Evolutionary conservation across 1,140 invertebrate genomes (phyloP), one percentile per base, ranked within the genome.

Genomic region (Lutraria rhynchaena): DNA sequence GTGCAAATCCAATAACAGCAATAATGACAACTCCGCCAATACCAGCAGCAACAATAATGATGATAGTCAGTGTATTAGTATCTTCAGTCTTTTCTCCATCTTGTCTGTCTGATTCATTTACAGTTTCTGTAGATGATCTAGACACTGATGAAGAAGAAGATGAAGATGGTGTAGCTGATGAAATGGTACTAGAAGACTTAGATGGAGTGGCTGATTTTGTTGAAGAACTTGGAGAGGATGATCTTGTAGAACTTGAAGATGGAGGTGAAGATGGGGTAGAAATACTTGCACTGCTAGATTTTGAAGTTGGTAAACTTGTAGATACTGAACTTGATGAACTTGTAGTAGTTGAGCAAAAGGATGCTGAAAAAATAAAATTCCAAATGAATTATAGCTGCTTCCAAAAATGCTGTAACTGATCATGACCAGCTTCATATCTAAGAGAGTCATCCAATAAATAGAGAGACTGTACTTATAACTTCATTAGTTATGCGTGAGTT

Each of bases 171-270:
- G 1, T 17, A 0, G 60, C 24, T 44, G 29, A 19, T 37, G 37
- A 13, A 9, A 19, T 44, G 24, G 41, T 49, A 27, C 1, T 22
- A 24, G 46, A 53, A 15, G 46, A 1, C 5, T 29, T 33, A 13
- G 67, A 35, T 27, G 31, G 33, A 44, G 13, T 49, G 1, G 37
- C 7, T n/a, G 33, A 41, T 46, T 35, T 2, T 22, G 24, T n/a
- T 5, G 63, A 22, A 5, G 35, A 22, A 49, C 4, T 24, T 1
- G 37, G 24, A 29, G 7, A 29, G 5, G 63, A 51, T 27, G 58
- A 35, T 4, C 3, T 29, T 67, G 63, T 67, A 67, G 46, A 46
- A 44, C n/a, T 67, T 46, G 63, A 67, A n/a, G 63, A 15, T 17
- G 41, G 7, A 4, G 37, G 3, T 46, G 63, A 11, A 3, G 37